Percentiles rank a stretch among this genome's conserved stretches.
phyloP scores from a whole-genome alignment of 2,797 vertebrate species.

The Trachops cirrhosus region DNA sequence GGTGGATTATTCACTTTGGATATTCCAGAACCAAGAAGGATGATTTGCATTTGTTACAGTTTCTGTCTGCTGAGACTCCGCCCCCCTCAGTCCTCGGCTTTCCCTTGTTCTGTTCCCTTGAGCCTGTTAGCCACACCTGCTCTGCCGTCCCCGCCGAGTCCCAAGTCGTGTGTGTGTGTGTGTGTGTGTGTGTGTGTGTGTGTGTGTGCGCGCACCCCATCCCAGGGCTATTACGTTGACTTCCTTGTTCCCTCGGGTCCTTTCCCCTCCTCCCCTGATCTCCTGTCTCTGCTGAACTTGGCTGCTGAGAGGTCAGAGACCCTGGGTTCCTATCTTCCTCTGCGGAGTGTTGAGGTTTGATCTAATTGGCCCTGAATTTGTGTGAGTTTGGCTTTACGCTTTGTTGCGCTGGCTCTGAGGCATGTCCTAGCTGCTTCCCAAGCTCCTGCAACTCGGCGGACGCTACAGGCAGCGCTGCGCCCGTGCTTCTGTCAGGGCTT shows the following conservation, averaged over 20 bases:
- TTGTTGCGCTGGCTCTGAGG: not conserved
- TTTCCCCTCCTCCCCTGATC: not conserved
- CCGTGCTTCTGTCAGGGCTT: not conserved
- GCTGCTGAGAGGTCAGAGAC: not conserved
- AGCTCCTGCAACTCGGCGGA: not conserved
- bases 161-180: no score
- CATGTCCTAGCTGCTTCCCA: not conserved
- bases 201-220: no score
- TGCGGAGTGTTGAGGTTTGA: not conserved
- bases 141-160: not conserved
- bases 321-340: not conserved
- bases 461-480: not conserved
- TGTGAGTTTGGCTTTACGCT: not conserved
- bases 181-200: no score
- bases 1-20: not conserved
- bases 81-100: rapidly evolving
- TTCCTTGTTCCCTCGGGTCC: no score
- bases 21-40: not conserved
- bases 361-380: not conserved
- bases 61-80: not conserved
- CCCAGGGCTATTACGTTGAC: no score
- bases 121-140: not conserved
- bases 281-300: not conserved
- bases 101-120: not conserved
- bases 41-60: no score